Conservation (phyloP, 2,797 vertebrate genomes). For the Cottoperca gobio region DNA sequence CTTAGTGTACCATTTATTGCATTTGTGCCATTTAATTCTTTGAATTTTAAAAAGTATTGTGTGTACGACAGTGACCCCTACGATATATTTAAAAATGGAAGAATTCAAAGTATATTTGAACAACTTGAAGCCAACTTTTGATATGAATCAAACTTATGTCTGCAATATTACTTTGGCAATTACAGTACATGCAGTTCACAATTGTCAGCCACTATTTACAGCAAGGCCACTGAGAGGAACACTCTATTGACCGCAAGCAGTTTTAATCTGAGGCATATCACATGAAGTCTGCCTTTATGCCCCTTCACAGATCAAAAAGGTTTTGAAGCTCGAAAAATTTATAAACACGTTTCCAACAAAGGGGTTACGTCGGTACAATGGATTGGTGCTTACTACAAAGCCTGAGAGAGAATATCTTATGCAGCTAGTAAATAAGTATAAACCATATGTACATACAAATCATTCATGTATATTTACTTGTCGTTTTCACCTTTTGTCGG, state of each 20-base stretch:
- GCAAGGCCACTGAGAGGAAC: slow-evolving; percentile 11
- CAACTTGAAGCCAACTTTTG: neutral
- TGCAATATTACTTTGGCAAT: neutral
- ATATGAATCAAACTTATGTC: slow-evolving; percentile 1
- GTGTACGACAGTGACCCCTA: neutral
- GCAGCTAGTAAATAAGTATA: slow-evolving; percentile 13
- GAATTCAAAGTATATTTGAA: neutral
- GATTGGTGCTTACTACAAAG: slow-evolving; percentile 25
- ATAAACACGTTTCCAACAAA: slow-evolving; percentile 22
- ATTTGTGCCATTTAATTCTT: no score
- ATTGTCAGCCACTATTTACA: slow-evolving; percentile 6
- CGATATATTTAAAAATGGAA: neutral
- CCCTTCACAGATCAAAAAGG: slow-evolving; percentile 18
- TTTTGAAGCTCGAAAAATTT: slow-evolving; percentile 35
- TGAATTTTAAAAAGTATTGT: neutral
- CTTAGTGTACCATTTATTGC: neutral
- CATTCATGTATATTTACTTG: slow-evolving; percentile 26
- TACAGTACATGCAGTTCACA: slow-evolving; percentile 5
- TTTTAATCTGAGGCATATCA: slow-evolving; percentile 32
- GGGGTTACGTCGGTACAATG: slow-evolving; percentile 20
- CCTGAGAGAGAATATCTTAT: slow-evolving; percentile 27
- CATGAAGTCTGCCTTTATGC: slow-evolving; percentile 6
- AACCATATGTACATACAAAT: slow-evolving; percentile 19
- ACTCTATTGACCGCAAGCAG: slow-evolving; percentile 4
- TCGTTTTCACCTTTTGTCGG: slow-evolving; percentile 29